A percentile compares a stretch with the other conserved stretches of the same genome.
Conservation (phyloP, 1,140 invertebrate genomes). For the Procambarus clarkii region DNA sequence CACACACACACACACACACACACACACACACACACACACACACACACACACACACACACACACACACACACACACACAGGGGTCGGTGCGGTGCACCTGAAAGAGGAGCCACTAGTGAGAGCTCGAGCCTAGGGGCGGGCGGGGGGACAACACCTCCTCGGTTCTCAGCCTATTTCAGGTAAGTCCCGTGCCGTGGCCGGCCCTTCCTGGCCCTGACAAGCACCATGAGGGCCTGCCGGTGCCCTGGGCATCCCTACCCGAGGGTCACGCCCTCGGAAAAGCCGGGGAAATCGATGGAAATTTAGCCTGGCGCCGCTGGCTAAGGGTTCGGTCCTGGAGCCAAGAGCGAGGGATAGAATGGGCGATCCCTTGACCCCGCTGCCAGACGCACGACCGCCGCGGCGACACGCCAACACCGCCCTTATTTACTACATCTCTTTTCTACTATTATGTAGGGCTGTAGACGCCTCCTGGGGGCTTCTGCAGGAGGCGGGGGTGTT, state of each 20-base stretch:
- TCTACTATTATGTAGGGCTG: no score
- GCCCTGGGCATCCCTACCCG: not conserved
- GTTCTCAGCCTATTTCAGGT: constrained; percentile 48
- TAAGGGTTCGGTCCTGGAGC: constrained; percentile 40
- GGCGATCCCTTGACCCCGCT: constrained; percentile 50
- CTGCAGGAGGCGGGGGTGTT: not conserved
- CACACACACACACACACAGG: no score
- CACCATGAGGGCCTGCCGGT: not conserved
- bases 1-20: no score
- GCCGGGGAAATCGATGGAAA: constrained; percentile 33
- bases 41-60: not conserved
- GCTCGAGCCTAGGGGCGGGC: constrained; percentile 53
- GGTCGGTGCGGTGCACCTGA: no score
- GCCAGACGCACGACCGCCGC: constrained; percentile 24
- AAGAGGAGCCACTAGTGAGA: constrained; percentile 40
- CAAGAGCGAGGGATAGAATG: constrained; percentile 40
- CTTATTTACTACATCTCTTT: not conserved
- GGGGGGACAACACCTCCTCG: constrained; percentile 38
- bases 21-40: no score
- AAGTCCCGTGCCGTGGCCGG: not conserved
- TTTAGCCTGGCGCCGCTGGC: constrained; percentile 54
- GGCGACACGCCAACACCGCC: constrained; percentile 11
- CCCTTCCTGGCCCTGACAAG: not conserved
- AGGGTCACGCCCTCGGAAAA: not conserved
- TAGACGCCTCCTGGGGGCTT: not conserved